Conservation (phyloP, 1,140 invertebrate species). For the Ostrea denselamellosa region DNA sequence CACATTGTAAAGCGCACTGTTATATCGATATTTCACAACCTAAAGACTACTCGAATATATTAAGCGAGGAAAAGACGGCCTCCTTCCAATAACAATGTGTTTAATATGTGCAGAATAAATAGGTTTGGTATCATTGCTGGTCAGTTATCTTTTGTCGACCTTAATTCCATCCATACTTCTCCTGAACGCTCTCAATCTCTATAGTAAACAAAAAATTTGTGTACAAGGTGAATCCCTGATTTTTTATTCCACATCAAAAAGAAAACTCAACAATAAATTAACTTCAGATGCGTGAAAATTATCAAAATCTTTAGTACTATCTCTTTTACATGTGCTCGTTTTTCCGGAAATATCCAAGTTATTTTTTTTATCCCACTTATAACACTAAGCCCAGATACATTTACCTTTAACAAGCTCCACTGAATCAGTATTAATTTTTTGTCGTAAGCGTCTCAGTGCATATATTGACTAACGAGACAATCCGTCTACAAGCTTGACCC, state of each 20-base stretch:
- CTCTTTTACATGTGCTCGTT: neutral
- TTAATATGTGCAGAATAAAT: neutral
- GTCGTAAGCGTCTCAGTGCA: neutral
- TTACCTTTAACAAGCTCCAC: neutral
- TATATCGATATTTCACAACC: slow-evolving; percentile 14
- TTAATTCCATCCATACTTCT: neutral
- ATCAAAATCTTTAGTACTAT: neutral
- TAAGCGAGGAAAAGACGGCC: neutral
- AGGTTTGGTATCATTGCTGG: neutral
- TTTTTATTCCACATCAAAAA: slow-evolving; percentile 3
- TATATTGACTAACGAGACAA: slow-evolving; percentile 6
- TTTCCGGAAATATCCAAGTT: neutral
- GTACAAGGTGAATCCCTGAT: neutral
- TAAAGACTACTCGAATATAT: neutral
- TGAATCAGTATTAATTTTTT: neutral
- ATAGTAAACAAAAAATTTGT: neutral
- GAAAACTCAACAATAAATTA: slow-evolving; percentile 1
- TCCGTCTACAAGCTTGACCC: neutral
- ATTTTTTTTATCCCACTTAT: neutral
- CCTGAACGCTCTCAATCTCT: neutral
- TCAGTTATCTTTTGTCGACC: slow-evolving; percentile 4
- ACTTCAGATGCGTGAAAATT: neutral
- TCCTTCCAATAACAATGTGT: neutral
- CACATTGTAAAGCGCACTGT: neutral
- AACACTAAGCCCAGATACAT: neutral